Base-by-base conservation (phyloP, 1,140 invertebrate genomes). In the Palaemon carinicauda region DNA sequence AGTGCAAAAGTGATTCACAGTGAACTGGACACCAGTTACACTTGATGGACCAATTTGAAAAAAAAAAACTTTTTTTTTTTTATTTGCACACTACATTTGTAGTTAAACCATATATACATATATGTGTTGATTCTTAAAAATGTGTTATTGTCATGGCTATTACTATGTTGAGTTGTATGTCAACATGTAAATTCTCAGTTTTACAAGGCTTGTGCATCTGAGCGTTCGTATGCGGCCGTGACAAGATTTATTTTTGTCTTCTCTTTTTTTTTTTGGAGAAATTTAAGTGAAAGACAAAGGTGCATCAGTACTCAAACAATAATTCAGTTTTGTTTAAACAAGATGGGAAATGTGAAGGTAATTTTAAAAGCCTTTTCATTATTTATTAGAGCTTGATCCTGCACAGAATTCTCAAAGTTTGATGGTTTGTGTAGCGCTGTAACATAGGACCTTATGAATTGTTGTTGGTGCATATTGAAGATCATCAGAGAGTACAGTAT, bases 231-330 rank as follows among this genome's bases (percentile, higher is more conserved):
- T 31, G 52, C 75, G 65, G 75, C 74, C 75, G 41, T 31, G 41
- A 79, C 74, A 79, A 85, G 74, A 85, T 74, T 69, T 85, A 60
- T 79, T 79, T 78, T 85, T n/a, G n/a, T n/a, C n/a, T n/a, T n/a
- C n/a, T n/a, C 56, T 85, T 69, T 69, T 52, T 54, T 51, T 69
- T 73, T 79, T 79, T 85, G 79, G 50, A 56, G 56, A 71, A 14
- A 31, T 65, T 69, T 78, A 78, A 54, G 78, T 79, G 52, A 52
- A 65, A 53, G 51, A 69, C 24, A 17, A 69, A 69, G 10, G 29
- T 69, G 65, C 24, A 69, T 27, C 21, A 69, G 29, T 69, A 69
- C 24, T 31, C 24, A 31, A 31, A 27, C 24, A 69, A 69, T 69
- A 69, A 27, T 27, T 69, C 41, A 41, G 41, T 41, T 41, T 41